Conservation (phyloP, 2,797 vertebrate species). For the Eurystomus glaucurus region DNA sequence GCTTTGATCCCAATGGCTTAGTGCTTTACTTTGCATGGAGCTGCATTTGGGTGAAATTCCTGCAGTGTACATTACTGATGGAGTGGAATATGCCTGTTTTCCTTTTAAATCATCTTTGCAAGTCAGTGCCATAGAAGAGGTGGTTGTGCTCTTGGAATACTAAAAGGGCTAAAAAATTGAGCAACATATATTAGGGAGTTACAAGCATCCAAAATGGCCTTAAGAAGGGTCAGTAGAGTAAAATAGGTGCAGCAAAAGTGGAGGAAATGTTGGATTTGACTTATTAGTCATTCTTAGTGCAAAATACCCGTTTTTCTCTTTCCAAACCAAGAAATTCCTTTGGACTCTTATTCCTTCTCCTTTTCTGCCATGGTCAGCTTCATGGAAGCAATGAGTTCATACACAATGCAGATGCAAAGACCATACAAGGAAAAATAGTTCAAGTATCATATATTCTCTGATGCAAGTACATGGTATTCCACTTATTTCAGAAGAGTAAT, state of each 20-base stretch:
- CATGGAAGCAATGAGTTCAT: neutral
- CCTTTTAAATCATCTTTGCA: neutral
- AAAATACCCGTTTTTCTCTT: neutral
- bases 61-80: neutral
- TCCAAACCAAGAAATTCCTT: neutral
- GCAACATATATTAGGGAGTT: rapidly evolving
- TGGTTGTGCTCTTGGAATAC: neutral
- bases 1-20: neutral
- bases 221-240: neutral
- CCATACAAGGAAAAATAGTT: neutral
- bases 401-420: neutral
- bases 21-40: neutral
- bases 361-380: neutral
- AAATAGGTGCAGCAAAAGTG: neutral
- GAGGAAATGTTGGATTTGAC: neutral
- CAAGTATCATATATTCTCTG: neutral
- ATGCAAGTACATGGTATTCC: neutral
- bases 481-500: neutral
- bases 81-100: neutral
- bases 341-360: neutral
- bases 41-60: neutral
- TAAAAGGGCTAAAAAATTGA: neutral
- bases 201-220: neutral
- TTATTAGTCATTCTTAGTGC: neutral
- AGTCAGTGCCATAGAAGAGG: neutral